Evolutionary conservation across 2,888 invertebrate genomes (phyloP).

Genomic region (Cerastis rubricosa): DNA sequence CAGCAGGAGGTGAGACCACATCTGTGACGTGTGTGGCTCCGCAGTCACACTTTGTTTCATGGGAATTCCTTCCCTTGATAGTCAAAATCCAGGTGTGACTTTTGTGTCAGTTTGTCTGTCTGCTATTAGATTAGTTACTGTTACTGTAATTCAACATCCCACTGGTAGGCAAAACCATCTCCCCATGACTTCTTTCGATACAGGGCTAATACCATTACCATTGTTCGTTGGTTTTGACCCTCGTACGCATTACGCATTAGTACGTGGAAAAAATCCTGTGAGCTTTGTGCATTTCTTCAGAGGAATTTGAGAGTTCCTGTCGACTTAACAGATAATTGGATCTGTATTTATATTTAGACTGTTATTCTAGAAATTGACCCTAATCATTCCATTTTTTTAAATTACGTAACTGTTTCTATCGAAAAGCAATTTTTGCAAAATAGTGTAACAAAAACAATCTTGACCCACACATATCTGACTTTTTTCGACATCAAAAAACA

Average conservation of each 20-base stretch:
- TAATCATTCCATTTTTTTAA: not conserved
- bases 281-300: not conserved
- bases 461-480: slow-evolving; percentile 12
- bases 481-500: slow-evolving; percentile 60
- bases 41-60: not conserved
- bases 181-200: too few species aligned
- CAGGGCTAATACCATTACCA: too few species aligned
- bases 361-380: not conserved
- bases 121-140: not conserved
- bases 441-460: slow-evolving; percentile 15
- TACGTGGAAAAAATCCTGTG: not conserved
- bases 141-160: too few species aligned
- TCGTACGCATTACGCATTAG: too few species aligned
- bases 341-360: not conserved
- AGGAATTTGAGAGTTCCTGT: not conserved
- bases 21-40: not conserved
- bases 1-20: not conserved
- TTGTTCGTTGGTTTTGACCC: too few species aligned
- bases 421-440: slow-evolving; percentile 8
- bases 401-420: slow-evolving; percentile 1
- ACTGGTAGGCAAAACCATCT: too few species aligned
- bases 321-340: not conserved
- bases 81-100: not conserved
- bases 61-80: not conserved
- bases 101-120: not conserved